Evolutionary conservation across 2,797 vertebrate species (phyloP).

Genomic region (Corythornis leucogaster): DNA sequence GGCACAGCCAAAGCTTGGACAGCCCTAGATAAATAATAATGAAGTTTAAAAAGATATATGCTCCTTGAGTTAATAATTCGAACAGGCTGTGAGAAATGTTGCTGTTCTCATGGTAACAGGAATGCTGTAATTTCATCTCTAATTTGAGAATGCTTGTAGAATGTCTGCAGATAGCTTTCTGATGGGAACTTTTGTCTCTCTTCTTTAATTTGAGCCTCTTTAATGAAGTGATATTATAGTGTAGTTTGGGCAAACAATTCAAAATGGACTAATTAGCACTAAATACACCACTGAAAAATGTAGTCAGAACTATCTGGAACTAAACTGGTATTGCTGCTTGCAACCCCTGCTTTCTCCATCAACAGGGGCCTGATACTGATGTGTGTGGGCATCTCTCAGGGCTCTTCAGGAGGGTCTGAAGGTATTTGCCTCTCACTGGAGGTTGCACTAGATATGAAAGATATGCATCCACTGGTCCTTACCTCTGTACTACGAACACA

Average conservation of each 20-base stretch:
- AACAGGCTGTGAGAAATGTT: constrained; percentile 55
- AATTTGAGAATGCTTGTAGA: constrained; percentile 53
- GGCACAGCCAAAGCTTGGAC: constrained; percentile 20
- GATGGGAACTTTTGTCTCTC: constrained; percentile 24
- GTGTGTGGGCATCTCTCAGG: background rate
- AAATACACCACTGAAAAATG: constrained; percentile 16
- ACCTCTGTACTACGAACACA: background rate
- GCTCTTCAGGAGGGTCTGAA: background rate
- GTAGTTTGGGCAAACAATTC: constrained; percentile 45
- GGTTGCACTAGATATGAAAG: background rate
- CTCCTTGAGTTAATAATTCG: constrained; percentile 74
- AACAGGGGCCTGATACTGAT: background rate
- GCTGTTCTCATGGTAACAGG: constrained; percentile 78
- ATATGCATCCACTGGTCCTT: background rate
- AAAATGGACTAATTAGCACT: constrained; percentile 45
- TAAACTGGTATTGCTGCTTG: background rate
- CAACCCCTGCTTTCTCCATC: background rate
- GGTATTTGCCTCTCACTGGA: background rate
- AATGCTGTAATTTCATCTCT: constrained; percentile 58
- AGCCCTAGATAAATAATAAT: constrained; percentile 67
- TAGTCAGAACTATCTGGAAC: background rate
- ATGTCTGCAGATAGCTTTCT: constrained; percentile 44
- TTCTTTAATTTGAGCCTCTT: constrained; percentile 61
- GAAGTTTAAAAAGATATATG: constrained; percentile 66
- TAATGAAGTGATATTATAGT: constrained; percentile 41